Evolutionary conservation across 1,140 invertebrate genomes (phyloP).

Genomic region (Sycophila sp.): DNA sequence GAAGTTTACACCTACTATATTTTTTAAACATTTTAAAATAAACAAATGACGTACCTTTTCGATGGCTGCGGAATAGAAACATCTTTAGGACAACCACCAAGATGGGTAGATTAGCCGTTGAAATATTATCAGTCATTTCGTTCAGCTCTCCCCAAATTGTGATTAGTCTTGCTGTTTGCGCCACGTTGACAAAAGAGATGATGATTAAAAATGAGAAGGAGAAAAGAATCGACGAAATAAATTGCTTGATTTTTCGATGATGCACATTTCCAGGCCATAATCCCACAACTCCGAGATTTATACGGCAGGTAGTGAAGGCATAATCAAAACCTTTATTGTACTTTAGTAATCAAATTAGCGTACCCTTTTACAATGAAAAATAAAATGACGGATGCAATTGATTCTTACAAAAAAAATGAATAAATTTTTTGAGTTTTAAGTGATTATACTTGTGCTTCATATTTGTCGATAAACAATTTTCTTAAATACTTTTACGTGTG

Average conservation of each 20-base stretch:
- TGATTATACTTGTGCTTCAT: no score
- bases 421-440: no score
- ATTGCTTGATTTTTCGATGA: neutral
- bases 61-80: slow-evolving; percentile 2
- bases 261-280: slow-evolving; percentile 22
- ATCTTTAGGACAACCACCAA: slow-evolving; percentile 18
- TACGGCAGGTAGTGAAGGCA: slow-evolving; percentile 9
- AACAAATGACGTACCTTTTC: slow-evolving; percentile 23
- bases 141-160: slow-evolving; percentile 35
- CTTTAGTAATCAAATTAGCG: no score
- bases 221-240: neutral
- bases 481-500: no score
- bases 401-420: no score
- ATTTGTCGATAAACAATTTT: no score
- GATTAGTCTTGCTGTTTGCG: slow-evolving; percentile 27
- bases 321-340: neutral
- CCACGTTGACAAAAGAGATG: slow-evolving; percentile 15
- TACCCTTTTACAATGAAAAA: no score
- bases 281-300: slow-evolving; percentile 17
- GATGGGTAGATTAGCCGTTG: slow-evolving; percentile 33
- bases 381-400: no score
- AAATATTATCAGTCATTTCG: slow-evolving; percentile 30
- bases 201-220: slow-evolving; percentile 3
- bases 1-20: no score
- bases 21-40: no score